These are phyloP conservation scores for Biston stratarius DNA, from an alignment of 2,888 invertebrate genomes.

Conservation along the genomic window DNA sequence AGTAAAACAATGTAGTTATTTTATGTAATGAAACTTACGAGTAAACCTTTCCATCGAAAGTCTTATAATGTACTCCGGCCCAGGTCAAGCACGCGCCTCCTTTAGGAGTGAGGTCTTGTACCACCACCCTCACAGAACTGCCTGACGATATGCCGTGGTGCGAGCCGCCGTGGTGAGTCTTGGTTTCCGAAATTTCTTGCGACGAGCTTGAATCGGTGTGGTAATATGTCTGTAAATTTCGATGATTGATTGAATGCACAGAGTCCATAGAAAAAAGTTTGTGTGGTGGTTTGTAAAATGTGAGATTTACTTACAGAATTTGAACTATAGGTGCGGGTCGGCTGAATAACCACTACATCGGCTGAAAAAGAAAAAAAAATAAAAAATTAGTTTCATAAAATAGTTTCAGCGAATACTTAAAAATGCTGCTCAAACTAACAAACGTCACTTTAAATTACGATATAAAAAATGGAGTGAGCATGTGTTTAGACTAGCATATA, in stretches of 20 bases:
- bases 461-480: too few species aligned
- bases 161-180: slow-evolving; percentile 16
- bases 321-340: slow-evolving; percentile 56
- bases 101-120: slow-evolving; percentile 82
- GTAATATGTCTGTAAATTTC: slow-evolving; percentile 43
- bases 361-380: slow-evolving; percentile 60
- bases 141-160: slow-evolving; percentile 10
- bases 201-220: slow-evolving; percentile 22
- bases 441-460: too few species aligned
- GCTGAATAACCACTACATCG: slow-evolving; percentile 66
- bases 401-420: neutral
- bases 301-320: neutral
- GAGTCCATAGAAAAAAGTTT: too few species aligned
- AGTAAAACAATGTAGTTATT: too few species aligned
- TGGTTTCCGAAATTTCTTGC: slow-evolving; percentile 8
- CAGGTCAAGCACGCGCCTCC: slow-evolving; percentile 92
- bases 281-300: neutral
- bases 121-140: slow-evolving; percentile 56
- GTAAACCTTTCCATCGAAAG: slow-evolving; percentile 93
- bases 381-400: too few species aligned
- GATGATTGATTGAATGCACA: too few species aligned
- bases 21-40: slow-evolving; percentile 77
- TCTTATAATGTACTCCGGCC: slow-evolving; percentile 93
- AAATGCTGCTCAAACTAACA: too few species aligned
- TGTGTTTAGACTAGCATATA: too few species aligned